Conservation (phyloP, 92 coral and sea anemone species). For the Phenganax stokvisi region DNA sequence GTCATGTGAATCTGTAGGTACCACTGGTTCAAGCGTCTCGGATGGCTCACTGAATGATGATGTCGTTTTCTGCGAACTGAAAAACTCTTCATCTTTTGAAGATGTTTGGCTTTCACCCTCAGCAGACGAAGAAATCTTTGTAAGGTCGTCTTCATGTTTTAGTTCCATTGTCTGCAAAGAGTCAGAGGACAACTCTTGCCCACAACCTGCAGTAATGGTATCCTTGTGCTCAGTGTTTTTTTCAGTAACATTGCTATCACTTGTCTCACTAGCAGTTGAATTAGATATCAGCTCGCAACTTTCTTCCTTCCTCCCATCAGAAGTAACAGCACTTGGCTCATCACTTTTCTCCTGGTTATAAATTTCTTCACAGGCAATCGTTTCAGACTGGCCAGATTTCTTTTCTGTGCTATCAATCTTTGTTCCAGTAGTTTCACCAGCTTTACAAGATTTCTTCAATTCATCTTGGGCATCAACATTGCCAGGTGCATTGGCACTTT, state of each 20-base stretch:
- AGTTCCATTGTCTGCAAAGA: neutral
- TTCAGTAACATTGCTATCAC: neutral
- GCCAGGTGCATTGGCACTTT: too few species aligned
- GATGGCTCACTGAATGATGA: neutral
- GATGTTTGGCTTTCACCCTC: neutral
- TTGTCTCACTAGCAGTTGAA: neutral
- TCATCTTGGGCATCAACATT: neutral
- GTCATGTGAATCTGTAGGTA: slow-evolving; percentile 1
- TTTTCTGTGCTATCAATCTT: neutral
- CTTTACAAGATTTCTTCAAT: neutral
- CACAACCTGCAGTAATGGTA: neutral
- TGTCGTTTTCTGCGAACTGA: neutral
- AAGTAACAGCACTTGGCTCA: neutral
- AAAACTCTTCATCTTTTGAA: neutral
- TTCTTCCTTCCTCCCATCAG: too few species aligned
- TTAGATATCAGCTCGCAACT: neutral
- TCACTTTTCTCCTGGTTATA: neutral
- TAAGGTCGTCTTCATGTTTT: neutral
- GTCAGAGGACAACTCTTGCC: neutral
- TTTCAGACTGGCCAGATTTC: neutral
- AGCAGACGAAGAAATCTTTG: neutral
- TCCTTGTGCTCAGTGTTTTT: neutral
- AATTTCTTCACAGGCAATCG: slow-evolving; percentile 20
- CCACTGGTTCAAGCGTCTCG: neutral
- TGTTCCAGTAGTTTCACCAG: neutral